Base-by-base conservation (phyloP, 2,888 invertebrate species). In the Tromatobia lineatoria region DNA sequence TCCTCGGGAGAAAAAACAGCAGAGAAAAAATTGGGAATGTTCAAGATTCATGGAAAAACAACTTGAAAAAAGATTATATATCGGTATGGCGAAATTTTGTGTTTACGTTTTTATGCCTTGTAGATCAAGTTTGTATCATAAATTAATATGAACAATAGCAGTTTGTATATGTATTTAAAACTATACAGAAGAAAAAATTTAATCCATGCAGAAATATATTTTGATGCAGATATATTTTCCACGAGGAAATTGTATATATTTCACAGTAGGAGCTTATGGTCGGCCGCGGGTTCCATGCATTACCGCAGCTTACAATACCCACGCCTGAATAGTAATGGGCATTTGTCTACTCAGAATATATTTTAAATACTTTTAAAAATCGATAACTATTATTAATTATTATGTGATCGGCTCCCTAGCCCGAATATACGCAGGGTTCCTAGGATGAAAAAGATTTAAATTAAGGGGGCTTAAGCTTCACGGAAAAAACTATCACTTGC, bases 381-480 rank as follows among this genome's bases (percentile, higher is more conserved):
- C 2, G 6, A 29, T 29, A 29, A 29, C 6, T 29, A 6, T 29
- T 6, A 29, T 29, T 29, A 29, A 29, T 29, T 29, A 29, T 29
- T 29, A 29, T 6, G 29, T 6, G 6, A 29, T n/a, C n/a, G n/a
- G 77, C 61, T 73, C 67, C 71, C 73, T 73, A n/a, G 80, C 54
- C 73, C 77, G 47, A 78, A 69, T 73, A 67, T 80, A 80, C 73
- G 74, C 70, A 61, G 47, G 69, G 29, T 50, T 80, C 42, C 1
- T 18, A 4, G 50, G 7, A 7, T 42, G 57, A 66, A 61, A 61
- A 59, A 2, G 29, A 29, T n/a, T 3, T 38, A 47, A 64, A 34
- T 18, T n/a, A 1, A n/a, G 34, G 2, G n/a, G n/a, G 29, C 34
- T 6, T n/a, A 61, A n/a, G 34, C n/a, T 34, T 61, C 18, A 34